Base-by-base conservation (phyloP, 2,797 vertebrate species). In the Anas acuta region DNA sequence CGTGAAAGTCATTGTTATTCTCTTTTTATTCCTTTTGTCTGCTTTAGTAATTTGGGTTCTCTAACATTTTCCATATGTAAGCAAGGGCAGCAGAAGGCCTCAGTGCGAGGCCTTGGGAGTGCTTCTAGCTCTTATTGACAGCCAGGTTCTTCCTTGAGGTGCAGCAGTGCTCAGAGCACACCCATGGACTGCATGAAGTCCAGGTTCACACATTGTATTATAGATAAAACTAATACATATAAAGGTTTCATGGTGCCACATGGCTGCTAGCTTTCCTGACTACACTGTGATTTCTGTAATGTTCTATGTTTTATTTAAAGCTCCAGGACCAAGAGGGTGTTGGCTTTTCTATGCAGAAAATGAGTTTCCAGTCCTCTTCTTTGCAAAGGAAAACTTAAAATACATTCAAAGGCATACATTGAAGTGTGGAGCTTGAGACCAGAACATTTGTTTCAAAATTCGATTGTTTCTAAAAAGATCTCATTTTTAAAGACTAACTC, bases 41-140 rank as follows among this genome's bases (percentile, higher is more conserved):
- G 81, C 80, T 95, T 93, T 93, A 92, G 66, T 57, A 57, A 16
- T 84, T 92, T 82, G n/a, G 47, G 22, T 66, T 91, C 30, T 58
- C 32, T 95, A 92, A 93, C 45, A 32, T 75, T 87, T 96, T 86
- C 94, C 87, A 82, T 60, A 84, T 93, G 88, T 73, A 84, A 65
- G 19, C 0, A 2, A 65, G 56, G 45, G 71, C 43, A 87, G 60
- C 49, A 88, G 72, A 78, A 79, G 54, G 47, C 32, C 73, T 90
- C 7, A 15, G 25, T 2, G 8, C 0, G 4, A 92, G 26, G 45
- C 30, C 49, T 18, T 77, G 47, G 37, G 51, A 43, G 51, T 23
- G 37, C 7, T 53, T 90, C 39, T 33, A 77, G 64, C 33, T 90
- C 45, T 76, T 81, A 69, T 32, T 20, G n/a, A 76, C 58, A 72